Percentiles rank a stretch among this genome's conserved stretches.
phyloP scores from a whole-genome alignment of 2,888 invertebrate species.

The Pediacus dermestoides region DNA sequence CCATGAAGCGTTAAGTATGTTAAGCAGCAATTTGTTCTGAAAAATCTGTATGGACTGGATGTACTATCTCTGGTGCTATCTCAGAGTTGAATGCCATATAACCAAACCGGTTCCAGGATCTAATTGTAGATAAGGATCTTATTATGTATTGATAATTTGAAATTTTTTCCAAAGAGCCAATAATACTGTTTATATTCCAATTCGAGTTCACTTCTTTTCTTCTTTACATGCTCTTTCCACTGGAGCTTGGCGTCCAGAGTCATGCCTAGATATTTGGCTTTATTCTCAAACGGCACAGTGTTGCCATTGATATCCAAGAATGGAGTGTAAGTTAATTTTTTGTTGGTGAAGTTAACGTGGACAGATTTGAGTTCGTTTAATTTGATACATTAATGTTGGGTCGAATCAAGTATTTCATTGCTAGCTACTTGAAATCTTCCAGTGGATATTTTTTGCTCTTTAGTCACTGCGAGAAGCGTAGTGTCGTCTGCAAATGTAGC shows the following conservation, averaged over 20 bases:
- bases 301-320: no score
- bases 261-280: conserved; percentile 20
- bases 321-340: no score
- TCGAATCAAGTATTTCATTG: no score
- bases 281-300: conserved; percentile 15
- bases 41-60: conserved; percentile 9
- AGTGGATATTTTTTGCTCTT: no score
- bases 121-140: conserved; percentile 10
- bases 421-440: no score
- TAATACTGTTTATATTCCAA: background rate
- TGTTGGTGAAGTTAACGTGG: no score
- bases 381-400: no score
- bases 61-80: conserved; percentile 6
- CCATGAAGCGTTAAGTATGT: no score
- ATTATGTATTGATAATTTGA: conserved; percentile 1
- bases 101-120: conserved; percentile 12
- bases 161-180: background rate
- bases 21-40: no score
- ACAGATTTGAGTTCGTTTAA: no score
- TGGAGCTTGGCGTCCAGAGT: conserved; percentile 13
- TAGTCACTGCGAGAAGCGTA: no score
- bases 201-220: conserved; percentile 12
- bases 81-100: conserved; percentile 12
- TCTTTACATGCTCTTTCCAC: conserved; percentile 19
- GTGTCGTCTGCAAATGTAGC: no score